A percentile compares a stretch with the other conserved stretches of the same genome.
Evolutionary conservation across 2,797 vertebrate genomes (phyloP).

Genomic region (Lutjanus campechanus): DNA sequence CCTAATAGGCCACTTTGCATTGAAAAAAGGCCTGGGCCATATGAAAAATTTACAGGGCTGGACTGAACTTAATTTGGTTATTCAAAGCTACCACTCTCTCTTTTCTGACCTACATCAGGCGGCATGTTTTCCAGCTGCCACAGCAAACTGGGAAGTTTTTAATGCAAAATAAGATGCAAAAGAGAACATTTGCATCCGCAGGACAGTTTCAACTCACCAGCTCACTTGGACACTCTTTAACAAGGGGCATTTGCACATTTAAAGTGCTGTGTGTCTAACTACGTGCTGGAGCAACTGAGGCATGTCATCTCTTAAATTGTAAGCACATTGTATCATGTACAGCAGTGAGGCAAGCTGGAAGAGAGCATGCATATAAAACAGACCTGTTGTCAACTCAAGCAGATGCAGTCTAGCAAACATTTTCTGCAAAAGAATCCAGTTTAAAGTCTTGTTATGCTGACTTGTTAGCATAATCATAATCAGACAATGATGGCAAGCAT

Average conservation of each 20-base stretch:
- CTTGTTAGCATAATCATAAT: background rate
- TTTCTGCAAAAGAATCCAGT: background rate
- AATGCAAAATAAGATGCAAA: slow-evolving; percentile 89
- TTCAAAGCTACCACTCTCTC: slow-evolving; percentile 79
- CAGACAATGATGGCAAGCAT: background rate
- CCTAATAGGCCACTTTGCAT: slow-evolving; percentile 82
- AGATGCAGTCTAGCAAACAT: background rate
- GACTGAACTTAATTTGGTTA: slow-evolving; percentile 82
- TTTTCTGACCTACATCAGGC: slow-evolving; percentile 24
- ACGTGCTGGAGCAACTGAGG: background rate
- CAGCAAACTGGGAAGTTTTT: slow-evolving; percentile 66
- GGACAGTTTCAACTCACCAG: slow-evolving; percentile 54
- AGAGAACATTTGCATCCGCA: slow-evolving; percentile 81
- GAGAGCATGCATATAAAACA: background rate
- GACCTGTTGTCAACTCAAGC: background rate
- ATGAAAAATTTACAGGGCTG: slow-evolving; percentile 62
- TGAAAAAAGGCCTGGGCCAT: slow-evolving; percentile 47
- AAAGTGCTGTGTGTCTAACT: background rate
- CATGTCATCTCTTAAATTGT: background rate
- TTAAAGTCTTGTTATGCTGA: background rate
- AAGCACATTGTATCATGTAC: background rate
- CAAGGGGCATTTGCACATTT: background rate
- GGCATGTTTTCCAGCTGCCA: slow-evolving; percentile 41
- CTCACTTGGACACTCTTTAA: slow-evolving; percentile 25
- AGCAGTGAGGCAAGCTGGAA: background rate